These are phyloP conservation scores for Aythya baeri DNA, from an alignment of 2,113 vertebrate species.

Conservation along the genomic window DNA sequence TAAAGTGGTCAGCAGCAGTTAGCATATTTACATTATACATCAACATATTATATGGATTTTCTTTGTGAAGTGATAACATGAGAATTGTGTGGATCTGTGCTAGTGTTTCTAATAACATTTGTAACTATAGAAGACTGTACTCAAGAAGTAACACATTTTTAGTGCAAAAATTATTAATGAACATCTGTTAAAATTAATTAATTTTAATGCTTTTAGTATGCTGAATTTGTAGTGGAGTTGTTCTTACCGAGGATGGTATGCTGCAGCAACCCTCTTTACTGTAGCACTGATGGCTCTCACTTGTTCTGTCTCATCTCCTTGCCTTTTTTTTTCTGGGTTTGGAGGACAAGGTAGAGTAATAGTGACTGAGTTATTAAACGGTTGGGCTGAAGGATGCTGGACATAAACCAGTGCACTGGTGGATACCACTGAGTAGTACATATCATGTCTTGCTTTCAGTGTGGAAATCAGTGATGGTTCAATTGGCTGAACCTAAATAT, in stretches of 20 bases:
- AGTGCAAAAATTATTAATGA: not conserved
- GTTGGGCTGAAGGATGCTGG: constrained; percentile 78
- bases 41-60: not conserved
- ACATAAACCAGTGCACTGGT: constrained; percentile 83
- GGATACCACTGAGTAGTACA: constrained; percentile 74
- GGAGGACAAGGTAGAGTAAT: constrained; percentile 83
- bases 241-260: constrained; percentile 56
- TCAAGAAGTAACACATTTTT: not conserved
- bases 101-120: not conserved
- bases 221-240: not conserved
- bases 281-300: constrained; percentile 28
- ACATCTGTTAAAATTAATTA: not conserved
- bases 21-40: not conserved
- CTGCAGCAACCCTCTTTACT: constrained; percentile 2
- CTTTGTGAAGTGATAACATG: not conserved
- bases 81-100: not conserved
- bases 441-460: constrained; percentile 80
- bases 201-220: not conserved
- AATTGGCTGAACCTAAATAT: constrained; percentile 83
- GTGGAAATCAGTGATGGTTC: constrained; percentile 79
- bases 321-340: constrained; percentile 76
- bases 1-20: not conserved
- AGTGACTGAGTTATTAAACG: constrained; percentile 77
- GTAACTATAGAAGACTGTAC: not conserved
- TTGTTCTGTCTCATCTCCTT: constrained; percentile 52